phyloP scores from a whole-genome alignment of 2,113 vertebrate species.

The Pachycephala philippinensis region DNA sequence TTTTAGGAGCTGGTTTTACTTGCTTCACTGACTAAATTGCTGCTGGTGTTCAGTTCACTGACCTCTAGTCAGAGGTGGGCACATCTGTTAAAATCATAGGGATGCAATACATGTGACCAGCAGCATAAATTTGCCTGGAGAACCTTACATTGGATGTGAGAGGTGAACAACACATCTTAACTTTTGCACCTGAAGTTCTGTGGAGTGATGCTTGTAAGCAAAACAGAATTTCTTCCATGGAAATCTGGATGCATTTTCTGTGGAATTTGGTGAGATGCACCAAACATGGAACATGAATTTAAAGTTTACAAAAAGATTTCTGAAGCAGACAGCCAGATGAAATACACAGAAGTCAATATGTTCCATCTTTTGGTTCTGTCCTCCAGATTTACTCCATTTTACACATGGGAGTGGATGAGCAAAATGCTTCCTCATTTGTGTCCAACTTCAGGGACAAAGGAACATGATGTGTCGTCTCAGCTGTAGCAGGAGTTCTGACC shows the following conservation, averaged over 20 bases:
- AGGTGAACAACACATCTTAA: neutral
- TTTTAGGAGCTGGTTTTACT: neutral
- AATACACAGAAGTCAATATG: neutral
- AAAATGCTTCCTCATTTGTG: neutral
- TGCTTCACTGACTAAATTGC: neutral
- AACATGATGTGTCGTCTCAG: neutral
- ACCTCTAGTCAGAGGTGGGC: neutral
- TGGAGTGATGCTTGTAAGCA: neutral
- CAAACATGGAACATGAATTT: neutral
- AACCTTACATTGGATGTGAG: neutral
- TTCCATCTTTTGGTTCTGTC: neutral
- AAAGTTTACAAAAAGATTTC: neutral
- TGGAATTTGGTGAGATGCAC: neutral
- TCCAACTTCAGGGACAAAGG: neutral
- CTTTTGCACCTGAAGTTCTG: neutral
- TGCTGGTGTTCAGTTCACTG: neutral
- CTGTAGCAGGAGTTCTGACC: neutral
- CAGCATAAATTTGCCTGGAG: neutral
- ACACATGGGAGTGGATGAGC: neutral
- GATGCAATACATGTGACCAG: neutral
- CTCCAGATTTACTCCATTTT: neutral
- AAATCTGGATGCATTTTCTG: neutral
- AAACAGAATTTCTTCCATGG: neutral
- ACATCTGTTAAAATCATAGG: neutral
- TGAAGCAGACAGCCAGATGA: neutral